Base-by-base conservation (phyloP, 2,888 invertebrate species). In the Ferrisia virgata region DNA sequence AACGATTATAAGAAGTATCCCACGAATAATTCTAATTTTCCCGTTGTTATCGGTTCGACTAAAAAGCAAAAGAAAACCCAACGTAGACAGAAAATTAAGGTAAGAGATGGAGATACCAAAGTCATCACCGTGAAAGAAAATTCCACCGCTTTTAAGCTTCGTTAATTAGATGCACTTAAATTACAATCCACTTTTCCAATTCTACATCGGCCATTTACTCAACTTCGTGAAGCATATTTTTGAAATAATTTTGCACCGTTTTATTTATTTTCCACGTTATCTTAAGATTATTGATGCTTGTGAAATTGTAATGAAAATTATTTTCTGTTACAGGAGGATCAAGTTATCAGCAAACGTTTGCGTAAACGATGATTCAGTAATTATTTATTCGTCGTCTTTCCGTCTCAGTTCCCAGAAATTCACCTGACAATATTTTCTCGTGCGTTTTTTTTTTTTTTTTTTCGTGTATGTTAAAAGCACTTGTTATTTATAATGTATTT, bases 1-100 rank as follows among this genome's bases (percentile, higher is more conserved):
- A 76, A 76, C 36, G 72, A 76, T 76, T 76, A 76, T 76, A 76
- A 76, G 72, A 76, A 76, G 72, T 76, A 76, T 36, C 72, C 72
- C 18, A 33, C 31, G 36, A 33, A 76, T 76, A 76, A 36, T 11
- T 36, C 31, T 36, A 76, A 76, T 36, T 36, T 18, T 36, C 18
- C 72, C 36, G 36, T 36, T n/a, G 43, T 5, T 76, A 76, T 36
- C 72, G 28, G 15, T n/a, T 18, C 72, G 36, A 0, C 18, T 76
- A 76, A 76, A 76, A 76, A 36, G 36, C 36, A 36, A 76, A 76
- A 36, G 11, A 76, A 3, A 76, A 36, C 18, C 9, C 33, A 76
- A 76, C 72, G 72, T 76, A 76, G 15, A 76, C 33, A 18, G 36
- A 76, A 76, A 36, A 36, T 36, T 0, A 36, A 76, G 72, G 72